Evolutionary conservation across 1,140 invertebrate species (phyloP).

Genomic region (Antheraea pernyi): DNA sequence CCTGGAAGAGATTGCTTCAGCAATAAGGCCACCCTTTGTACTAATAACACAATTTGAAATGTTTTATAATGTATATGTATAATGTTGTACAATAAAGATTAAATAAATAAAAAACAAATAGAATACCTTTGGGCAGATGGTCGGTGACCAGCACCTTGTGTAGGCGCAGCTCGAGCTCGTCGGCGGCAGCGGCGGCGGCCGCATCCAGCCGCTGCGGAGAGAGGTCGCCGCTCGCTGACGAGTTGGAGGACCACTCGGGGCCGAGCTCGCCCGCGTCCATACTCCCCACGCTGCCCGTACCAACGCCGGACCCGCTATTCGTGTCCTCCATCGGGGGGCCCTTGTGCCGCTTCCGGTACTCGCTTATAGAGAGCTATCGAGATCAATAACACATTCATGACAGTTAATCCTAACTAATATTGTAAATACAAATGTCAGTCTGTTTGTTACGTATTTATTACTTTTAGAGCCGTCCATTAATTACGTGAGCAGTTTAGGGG

Average conservation of each 20-base stretch:
- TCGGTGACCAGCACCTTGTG: conserved; percentile 48
- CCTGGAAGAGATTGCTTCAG: too few species aligned
- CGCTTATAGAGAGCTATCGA: conserved; percentile 73
- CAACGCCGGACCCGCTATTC: conserved; percentile 28
- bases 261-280: conserved; percentile 8
- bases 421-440: too few species aligned
- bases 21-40: too few species aligned
- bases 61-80: too few species aligned
- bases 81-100: too few species aligned
- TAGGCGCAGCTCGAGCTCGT: conserved; percentile 66
- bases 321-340: conserved; percentile 30
- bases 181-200: conserved; percentile 55
- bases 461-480: too few species aligned
- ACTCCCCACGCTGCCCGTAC: conserved; percentile 18
- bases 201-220: conserved; percentile 62
- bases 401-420: too few species aligned
- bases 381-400: background rate
- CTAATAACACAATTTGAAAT: too few species aligned
- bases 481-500: too few species aligned
- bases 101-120: too few species aligned
- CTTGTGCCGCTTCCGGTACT: conserved; percentile 70
- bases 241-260: conserved; percentile 45
- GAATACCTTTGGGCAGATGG: conserved; percentile 51
- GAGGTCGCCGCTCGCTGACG: conserved; percentile 43
- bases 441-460: too few species aligned